Conservation (phyloP, 2,113 vertebrate genomes). For the Prionailurus viverrinus region DNA sequence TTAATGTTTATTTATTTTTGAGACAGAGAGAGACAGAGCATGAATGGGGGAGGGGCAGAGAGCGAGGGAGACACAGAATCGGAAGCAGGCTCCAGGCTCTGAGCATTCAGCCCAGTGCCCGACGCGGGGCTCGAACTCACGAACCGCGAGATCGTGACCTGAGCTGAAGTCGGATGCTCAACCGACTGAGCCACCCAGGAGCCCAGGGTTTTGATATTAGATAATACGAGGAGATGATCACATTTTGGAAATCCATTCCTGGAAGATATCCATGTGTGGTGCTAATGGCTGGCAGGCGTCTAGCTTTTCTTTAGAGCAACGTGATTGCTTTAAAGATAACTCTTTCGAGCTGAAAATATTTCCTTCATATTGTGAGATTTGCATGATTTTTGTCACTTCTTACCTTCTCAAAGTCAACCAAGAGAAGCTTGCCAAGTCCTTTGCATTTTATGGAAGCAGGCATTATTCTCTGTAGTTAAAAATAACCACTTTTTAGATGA, state of each 20-base stretch:
- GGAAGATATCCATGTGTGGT: neutral
- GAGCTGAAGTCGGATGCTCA: too few relatives aligned
- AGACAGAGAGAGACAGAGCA: too few relatives aligned
- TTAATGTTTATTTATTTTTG: too few relatives aligned
- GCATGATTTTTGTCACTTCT: neutral
- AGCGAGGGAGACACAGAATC: too few relatives aligned
- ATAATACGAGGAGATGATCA: conserved; percentile 55
- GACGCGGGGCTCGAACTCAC: too few relatives aligned
- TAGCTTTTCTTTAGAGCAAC: conserved; percentile 55
- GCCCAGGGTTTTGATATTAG: conserved; percentile 67
- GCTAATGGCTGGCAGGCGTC: conserved; percentile 42
- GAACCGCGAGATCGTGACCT: too few relatives aligned
- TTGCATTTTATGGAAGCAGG: conserved; percentile 29
- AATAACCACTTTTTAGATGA: neutral
- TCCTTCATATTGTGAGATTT: neutral
- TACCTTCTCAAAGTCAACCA: neutral
- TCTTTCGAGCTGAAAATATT: conserved; percentile 61
- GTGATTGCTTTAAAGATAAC: conserved; percentile 3
- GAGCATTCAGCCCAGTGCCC: too few relatives aligned
- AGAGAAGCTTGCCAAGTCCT: conserved; percentile 57
- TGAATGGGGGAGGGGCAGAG: too few relatives aligned
- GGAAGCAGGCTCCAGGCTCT: too few relatives aligned
- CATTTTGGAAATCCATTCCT: conserved; percentile 63
- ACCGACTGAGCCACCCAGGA: too few relatives aligned
- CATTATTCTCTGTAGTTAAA: neutral